Base-by-base conservation (phyloP, 30 jellyfish, hydroid and myxozoan genomes). In the Chrysaora quinquecirrha region DNA sequence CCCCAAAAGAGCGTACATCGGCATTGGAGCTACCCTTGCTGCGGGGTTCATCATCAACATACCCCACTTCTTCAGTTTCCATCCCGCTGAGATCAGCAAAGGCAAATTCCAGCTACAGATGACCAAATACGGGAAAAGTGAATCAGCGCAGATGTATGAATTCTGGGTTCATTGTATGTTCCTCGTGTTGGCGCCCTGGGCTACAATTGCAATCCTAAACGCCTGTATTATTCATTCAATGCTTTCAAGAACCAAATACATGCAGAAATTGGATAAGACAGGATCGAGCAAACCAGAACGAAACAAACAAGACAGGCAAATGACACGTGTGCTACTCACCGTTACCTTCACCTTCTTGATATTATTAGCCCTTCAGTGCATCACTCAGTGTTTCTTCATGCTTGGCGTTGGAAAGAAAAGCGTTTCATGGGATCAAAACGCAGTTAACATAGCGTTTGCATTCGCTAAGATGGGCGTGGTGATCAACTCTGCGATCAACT, bases 81-180 rank as follows among this genome's bases (percentile, higher is more conserved):
- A 82, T 61, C 95, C 97, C 2, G 61, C 62, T 14, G 76, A 83
- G 58, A 82, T 82, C 47, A 25, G 27, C 68, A 52, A 48, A n/a
- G 97, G 87, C 73, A 76, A 76, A 6, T 83, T 74, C 69, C 50
- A 72, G 71, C 62, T 82, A 1, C 72, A 69, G n/a, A 18, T 64
- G 75, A 82, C 96, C 1, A 75, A 89, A 50, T 89, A 73, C 68
- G 97, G 95, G 16, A 24, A 48, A 14, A 82, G 96, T 31, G 95
- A 83, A 23, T 85, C 80, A 6, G 87, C 97, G 27, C 87, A 75
- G 72, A 83, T 75, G 83, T 89, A 89, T 71, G 96, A 89, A 50
- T 89, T 89, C 76, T 89, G 97, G 97, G 88, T 83, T 21, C 97
- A 89, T 64, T 89, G 97, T 88, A 89, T 89, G 76, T 50, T 83